Evolutionary conservation across 2,888 invertebrate genomes (phyloP), one percentile per base, ranked within the genome.

Genomic region (Rhamnusium bicolor): DNA sequence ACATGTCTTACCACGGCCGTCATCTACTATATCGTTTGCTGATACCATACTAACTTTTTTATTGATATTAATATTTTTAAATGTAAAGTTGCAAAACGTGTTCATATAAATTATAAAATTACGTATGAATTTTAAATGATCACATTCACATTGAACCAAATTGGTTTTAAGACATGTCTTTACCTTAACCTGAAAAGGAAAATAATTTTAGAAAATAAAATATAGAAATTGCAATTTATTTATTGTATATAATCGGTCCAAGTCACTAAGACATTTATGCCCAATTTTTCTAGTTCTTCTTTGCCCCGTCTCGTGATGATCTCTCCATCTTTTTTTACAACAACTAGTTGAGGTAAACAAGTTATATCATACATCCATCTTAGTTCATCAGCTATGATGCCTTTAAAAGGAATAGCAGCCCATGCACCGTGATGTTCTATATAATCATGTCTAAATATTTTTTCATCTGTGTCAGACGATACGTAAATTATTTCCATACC

Each of bases 401-500:
- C 66, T 32, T 79, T 75, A 27, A 80, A 79, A 0, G 82, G 81
- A 7, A 83, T 60, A 1, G 81, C 79, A 47, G 75, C 53, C 83
- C 83, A 83, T 0, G 79, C 76, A 16, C 83, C 83, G 54, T 83
- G 82, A 27, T 82, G 82, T 7, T 32, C 71, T 18, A 49, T 65
- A 5, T 79, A 77, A 29, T 81, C 78, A 16, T 70, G 40, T 6
- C 71, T 75, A 47, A 75, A 83, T 12, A 54, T 62, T 21, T 74
- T 74, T 19, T 78, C 74, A 3, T 81, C 79, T 1, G 74, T 79
- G 63, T 83, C 83, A 0, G 81, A 74, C 1, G 80, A 74, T 6
- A 83, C 80, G 58, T 80, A 83, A n/a, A 83, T 74, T 0, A 83
- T 72, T 54, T 82, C 81, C 73, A 82, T 81, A 6, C 76, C 75